A percentile compares a stretch with the other conserved stretches of the same genome.
Conservation (phyloP, 2,113 vertebrate genomes). For the Ptyas mucosa region DNA sequence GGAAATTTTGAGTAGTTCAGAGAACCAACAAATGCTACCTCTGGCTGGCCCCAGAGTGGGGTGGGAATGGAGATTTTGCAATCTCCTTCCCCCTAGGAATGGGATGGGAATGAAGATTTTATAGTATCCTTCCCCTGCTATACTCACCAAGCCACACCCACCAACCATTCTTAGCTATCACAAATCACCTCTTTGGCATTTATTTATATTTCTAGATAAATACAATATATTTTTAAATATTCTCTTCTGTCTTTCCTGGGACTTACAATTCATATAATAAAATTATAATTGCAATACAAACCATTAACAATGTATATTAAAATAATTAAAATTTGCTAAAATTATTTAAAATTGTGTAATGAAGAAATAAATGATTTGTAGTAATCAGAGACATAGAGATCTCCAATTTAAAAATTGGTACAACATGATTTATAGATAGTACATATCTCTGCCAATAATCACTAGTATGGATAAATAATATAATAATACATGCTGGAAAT, state of each 20-base stretch:
- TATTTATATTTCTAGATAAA: neutral
- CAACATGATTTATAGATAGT: neutral
- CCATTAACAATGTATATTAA: neutral
- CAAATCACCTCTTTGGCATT: neutral
- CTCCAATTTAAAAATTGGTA: neutral
- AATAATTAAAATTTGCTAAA: neutral
- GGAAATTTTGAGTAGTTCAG: too few relatives aligned
- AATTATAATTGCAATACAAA: neutral
- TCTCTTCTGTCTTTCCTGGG: neutral
- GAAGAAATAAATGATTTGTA: neutral
- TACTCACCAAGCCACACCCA: too few relatives aligned
- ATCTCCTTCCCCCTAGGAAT: too few relatives aligned
- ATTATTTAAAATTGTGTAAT: neutral
- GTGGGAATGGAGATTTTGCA: too few relatives aligned
- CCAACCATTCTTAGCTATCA: neutral
- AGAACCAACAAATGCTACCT: too few relatives aligned
- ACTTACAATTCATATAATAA: neutral
- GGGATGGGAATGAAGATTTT: too few relatives aligned
- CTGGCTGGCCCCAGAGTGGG: too few relatives aligned
- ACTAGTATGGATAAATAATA: neutral
- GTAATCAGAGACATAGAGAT: neutral
- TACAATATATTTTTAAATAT: neutral
- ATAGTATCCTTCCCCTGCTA: too few relatives aligned
- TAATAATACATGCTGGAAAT: neutral
- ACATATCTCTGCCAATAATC: neutral